Percentiles rank a stretch among this genome's conserved stretches.
Conservation (phyloP, 2,797 vertebrate genomes). For the Denticeps clupeoides region DNA sequence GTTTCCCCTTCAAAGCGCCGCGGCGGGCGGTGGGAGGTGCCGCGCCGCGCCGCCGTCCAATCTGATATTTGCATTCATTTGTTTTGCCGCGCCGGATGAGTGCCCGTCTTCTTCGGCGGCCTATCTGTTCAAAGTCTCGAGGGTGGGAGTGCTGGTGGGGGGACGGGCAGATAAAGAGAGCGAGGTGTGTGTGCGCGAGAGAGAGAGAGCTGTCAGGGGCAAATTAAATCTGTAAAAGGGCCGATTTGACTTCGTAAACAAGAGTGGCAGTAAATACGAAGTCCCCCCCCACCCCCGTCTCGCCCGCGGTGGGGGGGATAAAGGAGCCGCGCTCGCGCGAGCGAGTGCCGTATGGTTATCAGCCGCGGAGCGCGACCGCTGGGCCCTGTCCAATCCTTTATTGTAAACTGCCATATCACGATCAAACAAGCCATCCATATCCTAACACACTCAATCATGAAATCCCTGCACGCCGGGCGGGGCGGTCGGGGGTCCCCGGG, state of each 20-base stretch:
- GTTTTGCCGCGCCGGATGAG: conserved; percentile 24
- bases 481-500: neutral
- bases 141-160: conserved; percentile 23
- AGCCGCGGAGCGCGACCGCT: conserved; percentile 4
- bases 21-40: conserved; percentile 15
- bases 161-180: neutral
- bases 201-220: conserved; percentile 34
- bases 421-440: conserved; percentile 31
- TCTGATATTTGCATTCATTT: conserved; percentile 39
- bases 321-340: neutral
- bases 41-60: conserved; percentile 19
- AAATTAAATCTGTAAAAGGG: conserved; percentile 50
- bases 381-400: conserved; percentile 33
- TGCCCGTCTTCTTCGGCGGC: conserved; percentile 29
- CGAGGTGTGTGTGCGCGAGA: conserved; percentile 10
- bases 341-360: conserved; percentile 16
- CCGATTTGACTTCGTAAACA: conserved; percentile 57
- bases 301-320: conserved; percentile 10
- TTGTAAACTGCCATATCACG: conserved; percentile 26
- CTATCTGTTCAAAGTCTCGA: conserved; percentile 39
- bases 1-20: conserved; percentile 22
- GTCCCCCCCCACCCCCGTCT: conserved; percentile 7
- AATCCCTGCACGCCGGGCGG: conserved; percentile 12
- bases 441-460: conserved; percentile 24
- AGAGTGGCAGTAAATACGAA: conserved; percentile 43